phyloP scores from a whole-genome alignment of 2,888 invertebrate species.

The Choreutis nemorana region DNA sequence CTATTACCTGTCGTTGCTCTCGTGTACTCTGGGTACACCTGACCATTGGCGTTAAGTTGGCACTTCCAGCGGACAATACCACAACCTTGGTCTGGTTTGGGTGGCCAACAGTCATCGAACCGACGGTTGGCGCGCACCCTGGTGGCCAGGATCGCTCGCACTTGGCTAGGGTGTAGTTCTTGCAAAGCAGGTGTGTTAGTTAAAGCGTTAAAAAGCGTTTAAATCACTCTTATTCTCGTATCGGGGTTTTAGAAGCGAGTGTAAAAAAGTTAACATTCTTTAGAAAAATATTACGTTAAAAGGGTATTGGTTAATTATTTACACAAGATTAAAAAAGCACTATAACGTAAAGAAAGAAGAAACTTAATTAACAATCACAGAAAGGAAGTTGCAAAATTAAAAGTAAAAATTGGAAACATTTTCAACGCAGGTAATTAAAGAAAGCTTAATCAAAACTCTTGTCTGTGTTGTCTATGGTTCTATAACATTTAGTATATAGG shows the following conservation, averaged over 20 bases:
- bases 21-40: constrained; percentile 42
- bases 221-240: too few species aligned
- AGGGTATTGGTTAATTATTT: too few species aligned
- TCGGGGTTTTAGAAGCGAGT: too few species aligned
- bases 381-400: constrained; percentile 3
- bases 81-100: constrained; percentile 24
- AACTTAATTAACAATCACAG: too few species aligned
- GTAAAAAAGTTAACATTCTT: too few species aligned
- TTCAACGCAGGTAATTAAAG: constrained; percentile 3
- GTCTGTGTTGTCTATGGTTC: too few species aligned
- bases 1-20: constrained; percentile 49
- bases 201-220: constrained; percentile 36
- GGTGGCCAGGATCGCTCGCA: constrained; percentile 48
- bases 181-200: constrained; percentile 35
- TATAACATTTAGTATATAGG: too few species aligned
- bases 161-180: constrained; percentile 53
- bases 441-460: too few species aligned
- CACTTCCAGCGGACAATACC: constrained; percentile 41
- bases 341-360: too few species aligned
- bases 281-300: too few species aligned
- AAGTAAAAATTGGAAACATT: constrained; percentile 5
- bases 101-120: constrained; percentile 50
- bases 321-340: too few species aligned
- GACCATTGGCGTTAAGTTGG: constrained; percentile 34
- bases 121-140: constrained; percentile 37